Percentiles rank a stretch among this genome's conserved stretches.
These are phyloP conservation scores for Pantherophis vulpinus DNA, from an alignment of 2,797 vertebrate genomes.

Conservation along the genomic window DNA sequence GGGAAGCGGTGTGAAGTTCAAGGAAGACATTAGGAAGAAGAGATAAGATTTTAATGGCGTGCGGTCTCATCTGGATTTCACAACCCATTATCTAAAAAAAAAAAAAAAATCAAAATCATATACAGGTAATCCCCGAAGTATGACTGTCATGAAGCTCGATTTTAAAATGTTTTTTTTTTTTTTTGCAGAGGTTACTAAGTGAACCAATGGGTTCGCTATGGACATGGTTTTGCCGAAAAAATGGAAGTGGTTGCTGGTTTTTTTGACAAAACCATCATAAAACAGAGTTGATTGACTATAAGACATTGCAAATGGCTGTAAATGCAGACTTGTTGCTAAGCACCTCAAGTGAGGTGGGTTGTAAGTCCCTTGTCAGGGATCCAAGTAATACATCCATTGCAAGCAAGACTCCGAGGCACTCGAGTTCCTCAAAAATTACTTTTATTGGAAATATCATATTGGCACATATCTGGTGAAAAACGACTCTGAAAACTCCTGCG, in stretches of 20 bases:
- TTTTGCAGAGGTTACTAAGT: background rate
- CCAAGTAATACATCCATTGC: no score
- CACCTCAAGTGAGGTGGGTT: background rate
- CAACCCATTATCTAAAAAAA: background rate
- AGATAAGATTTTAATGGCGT: background rate
- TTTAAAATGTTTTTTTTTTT: background rate
- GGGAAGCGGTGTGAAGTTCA: background rate
- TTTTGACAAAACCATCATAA: background rate
- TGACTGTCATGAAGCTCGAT: background rate
- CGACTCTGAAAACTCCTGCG: no score
- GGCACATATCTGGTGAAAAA: no score
- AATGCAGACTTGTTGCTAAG: background rate
- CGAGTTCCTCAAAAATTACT: no score
- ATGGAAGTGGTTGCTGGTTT: background rate
- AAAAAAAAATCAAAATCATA: background rate
- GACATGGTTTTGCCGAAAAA: background rate
- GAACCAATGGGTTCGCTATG: background rate
- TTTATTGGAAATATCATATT: no score
- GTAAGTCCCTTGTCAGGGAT: no score
- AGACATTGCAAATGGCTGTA: background rate
- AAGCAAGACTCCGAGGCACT: no score
- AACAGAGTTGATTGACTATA: background rate
- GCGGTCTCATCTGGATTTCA: background rate
- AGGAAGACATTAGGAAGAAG: background rate
- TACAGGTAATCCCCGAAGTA: background rate